Evolutionary conservation across 2,888 invertebrate species (phyloP), one percentile per base, ranked within the genome.

Genomic region (Agrochola lota): DNA sequence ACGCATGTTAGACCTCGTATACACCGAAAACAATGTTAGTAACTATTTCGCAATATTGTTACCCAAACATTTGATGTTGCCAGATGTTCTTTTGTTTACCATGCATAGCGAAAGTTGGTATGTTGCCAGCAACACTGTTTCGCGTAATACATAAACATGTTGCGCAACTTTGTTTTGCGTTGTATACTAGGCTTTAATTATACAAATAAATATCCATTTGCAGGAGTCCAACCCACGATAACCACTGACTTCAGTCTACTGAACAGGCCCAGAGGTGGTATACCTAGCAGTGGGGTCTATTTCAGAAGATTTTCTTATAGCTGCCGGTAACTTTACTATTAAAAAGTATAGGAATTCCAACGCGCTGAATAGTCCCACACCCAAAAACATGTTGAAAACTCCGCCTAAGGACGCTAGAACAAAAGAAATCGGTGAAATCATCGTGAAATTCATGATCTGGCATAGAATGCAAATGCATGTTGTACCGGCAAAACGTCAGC

Each of bases 361-460:
- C 0, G 93, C 95, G 82, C 96, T 96, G 79, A 96, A 95, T 8
- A 96, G 79, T 9, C 96, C 96, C 1, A 96, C 94, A 12, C 96
- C 96, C 7, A 96, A 88, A 84, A 96, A 96, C 96, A 96, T 96
- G 83, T 95, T 96, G 88, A 96, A 96, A 3, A 96, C 94, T 57
- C 96, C 96, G 6, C 96, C 96, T 43, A 96, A 84, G 0, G 96
- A 96, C 0, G 96, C 96, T 96, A 93, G 3, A 93, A 95, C 71
- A 67, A 80, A 77, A 55, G 30, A 57, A n/a, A n/a, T n/a, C n/a
- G n/a, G n/a, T n/a, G n/a, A n/a, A n/a, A 57, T 55, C 57, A 11
- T 35, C 2, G 9, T 17, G 52, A 15, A 30, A 35, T 20, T 52
- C 23, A 7, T 52, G 52, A 52, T 52, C 52, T 52, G 52, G 20